Conservation (phyloP, 2,113 vertebrate species). For the Amphilophus citrinellus region DNA sequence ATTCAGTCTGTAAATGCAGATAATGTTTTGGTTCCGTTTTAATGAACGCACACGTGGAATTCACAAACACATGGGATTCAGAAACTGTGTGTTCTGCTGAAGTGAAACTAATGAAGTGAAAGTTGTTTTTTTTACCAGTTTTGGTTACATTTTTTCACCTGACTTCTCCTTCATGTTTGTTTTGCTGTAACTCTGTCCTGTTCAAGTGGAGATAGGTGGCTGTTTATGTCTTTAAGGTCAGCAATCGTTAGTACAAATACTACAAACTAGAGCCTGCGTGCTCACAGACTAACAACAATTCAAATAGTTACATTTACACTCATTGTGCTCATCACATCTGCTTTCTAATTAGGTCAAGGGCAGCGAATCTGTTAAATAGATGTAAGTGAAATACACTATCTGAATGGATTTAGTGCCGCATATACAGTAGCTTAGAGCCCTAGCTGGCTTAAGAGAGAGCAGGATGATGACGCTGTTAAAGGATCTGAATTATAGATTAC, state of each 20-base stretch:
- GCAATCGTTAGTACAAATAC: neutral
- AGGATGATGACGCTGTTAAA: constrained; percentile 57
- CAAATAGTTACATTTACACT: constrained; percentile 1
- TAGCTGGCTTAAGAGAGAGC: constrained; percentile 57
- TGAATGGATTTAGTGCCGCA: constrained; percentile 41
- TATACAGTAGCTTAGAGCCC: constrained; percentile 57
- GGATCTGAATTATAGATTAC: constrained; percentile 74
- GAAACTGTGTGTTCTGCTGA: neutral
- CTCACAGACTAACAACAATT: neutral
- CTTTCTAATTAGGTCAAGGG: constrained; percentile 65
- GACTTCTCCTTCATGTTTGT: neutral
- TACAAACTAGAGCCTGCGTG: neutral
- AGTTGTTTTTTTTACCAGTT: neutral
- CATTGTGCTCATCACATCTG: constrained; percentile 15
- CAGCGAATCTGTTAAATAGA: constrained; percentile 55
- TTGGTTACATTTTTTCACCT: neutral
- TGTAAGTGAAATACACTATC: constrained; percentile 44
- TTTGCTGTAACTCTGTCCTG: neutral
- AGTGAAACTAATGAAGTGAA: neutral
- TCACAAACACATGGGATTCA: neutral
- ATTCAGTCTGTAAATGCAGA: neutral
- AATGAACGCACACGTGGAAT: neutral
- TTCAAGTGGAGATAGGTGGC: neutral
- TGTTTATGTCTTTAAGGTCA: neutral
- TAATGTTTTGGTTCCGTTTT: neutral